Evolutionary conservation across 2,113 vertebrate genomes (phyloP).

Genomic region (Notiomystis cincta): DNA sequence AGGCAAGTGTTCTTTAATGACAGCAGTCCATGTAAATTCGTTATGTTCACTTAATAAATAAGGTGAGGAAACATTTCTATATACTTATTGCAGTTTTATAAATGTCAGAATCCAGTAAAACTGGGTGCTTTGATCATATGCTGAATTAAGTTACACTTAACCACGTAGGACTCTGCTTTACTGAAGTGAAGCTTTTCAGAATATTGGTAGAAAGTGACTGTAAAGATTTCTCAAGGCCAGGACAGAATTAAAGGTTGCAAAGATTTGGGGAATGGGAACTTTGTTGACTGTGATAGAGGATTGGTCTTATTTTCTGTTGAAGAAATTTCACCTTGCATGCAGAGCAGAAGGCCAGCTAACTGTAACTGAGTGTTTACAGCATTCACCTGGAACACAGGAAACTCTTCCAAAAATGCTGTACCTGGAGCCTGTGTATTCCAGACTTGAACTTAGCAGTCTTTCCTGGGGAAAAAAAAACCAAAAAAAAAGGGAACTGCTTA

Average conservation of each 20-base stretch:
- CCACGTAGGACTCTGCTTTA: not conserved
- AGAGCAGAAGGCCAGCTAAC: not conserved
- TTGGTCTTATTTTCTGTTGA: not conserved
- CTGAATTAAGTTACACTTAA: not conserved
- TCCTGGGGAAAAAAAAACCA: not conserved
- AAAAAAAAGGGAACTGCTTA: not conserved
- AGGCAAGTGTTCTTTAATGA: not conserved
- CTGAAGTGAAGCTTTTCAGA: not conserved
- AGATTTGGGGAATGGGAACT: not conserved
- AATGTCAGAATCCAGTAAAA: not conserved
- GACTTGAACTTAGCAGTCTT: not conserved
- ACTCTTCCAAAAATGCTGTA: not conserved
- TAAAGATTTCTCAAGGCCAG: not conserved
- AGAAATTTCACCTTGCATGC: not conserved
- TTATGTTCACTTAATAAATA: not conserved
- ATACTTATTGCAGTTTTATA: not conserved
- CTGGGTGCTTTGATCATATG: not conserved
- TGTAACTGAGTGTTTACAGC: not conserved
- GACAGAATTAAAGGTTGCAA: not conserved
- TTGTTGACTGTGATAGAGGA: not conserved
- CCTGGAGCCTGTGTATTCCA: not conserved
- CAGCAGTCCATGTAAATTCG: not conserved
- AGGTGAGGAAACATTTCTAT: not conserved
- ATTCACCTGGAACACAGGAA: not conserved
- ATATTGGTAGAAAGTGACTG: not conserved